Evolutionary conservation across 1,140 invertebrate genomes (phyloP).

Genomic region (Hestina assimilis): DNA sequence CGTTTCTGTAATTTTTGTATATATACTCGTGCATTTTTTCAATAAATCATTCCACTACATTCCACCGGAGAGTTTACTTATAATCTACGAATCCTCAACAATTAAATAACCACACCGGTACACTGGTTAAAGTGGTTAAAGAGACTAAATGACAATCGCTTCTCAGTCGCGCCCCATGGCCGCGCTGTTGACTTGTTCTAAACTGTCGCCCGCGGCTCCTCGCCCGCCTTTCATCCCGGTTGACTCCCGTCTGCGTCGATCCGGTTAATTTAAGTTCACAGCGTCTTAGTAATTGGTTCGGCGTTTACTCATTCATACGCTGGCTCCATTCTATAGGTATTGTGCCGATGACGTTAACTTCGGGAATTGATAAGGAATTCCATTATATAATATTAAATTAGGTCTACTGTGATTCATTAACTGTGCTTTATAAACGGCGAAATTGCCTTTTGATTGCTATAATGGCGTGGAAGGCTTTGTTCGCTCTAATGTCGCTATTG

Average conservation of each 20-base stretch:
- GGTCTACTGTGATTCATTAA: slow-evolving; percentile 31
- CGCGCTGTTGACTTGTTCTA: background rate
- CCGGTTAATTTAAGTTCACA: slow-evolving; percentile 42
- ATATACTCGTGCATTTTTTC: too few relatives aligned
- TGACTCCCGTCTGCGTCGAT: slow-evolving; percentile 5
- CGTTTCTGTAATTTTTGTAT: too few relatives aligned
- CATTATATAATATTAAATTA: slow-evolving; percentile 37
- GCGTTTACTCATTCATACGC: slow-evolving; percentile 35
- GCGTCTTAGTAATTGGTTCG: slow-evolving; percentile 35
- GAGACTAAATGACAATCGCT: slow-evolving; percentile 10
- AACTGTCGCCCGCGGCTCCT: background rate
- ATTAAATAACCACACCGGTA: too few relatives aligned
- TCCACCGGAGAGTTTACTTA: too few relatives aligned
- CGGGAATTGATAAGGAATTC: slow-evolving; percentile 23
- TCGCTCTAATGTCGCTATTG: slow-evolving; percentile 18
- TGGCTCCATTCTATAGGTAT: slow-evolving; percentile 18
- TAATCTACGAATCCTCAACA: too few relatives aligned
- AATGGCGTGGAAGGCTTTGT: slow-evolving; percentile 15
- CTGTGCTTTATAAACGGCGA: slow-evolving; percentile 20
- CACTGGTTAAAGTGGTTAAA: too few relatives aligned
- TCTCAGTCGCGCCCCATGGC: background rate
- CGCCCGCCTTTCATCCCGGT: background rate
- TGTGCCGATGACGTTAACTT: slow-evolving; percentile 21
- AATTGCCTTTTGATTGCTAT: slow-evolving; percentile 23
- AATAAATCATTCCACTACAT: too few relatives aligned